Percentiles rank a stretch among this genome's conserved stretches.
phyloP scores from a whole-genome alignment of 2,888 invertebrate genomes.

The Endomychus coccineus region DNA sequence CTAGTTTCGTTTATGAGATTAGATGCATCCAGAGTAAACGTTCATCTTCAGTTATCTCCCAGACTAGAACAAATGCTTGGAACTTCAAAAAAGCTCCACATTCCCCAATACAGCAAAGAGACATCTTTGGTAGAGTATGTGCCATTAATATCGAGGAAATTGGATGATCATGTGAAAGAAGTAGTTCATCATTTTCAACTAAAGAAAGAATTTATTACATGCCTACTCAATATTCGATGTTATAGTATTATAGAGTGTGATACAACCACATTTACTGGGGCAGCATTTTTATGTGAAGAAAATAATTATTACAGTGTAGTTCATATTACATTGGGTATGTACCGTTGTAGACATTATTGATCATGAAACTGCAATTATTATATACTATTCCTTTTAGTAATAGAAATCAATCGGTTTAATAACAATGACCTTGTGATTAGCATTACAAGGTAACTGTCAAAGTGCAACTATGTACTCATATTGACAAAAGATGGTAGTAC shows the following conservation, averaged over 20 bases:
- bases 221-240: slow-evolving; percentile 41
- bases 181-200: slow-evolving; percentile 37
- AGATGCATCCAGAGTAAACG: slow-evolving; percentile 41
- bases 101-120: slow-evolving; percentile 44
- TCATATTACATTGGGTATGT: slow-evolving; percentile 49
- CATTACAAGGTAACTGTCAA: no score
- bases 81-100: slow-evolving; percentile 37
- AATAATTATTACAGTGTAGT: slow-evolving; percentile 54
- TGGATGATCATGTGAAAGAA: slow-evolving; percentile 47
- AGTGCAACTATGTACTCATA: no score
- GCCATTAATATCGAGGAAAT: slow-evolving; percentile 47
- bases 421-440: no score
- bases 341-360: neutral
- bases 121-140: slow-evolving; percentile 51
- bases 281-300: slow-evolving; percentile 55
- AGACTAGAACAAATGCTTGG: slow-evolving; percentile 47
- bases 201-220: slow-evolving; percentile 44
- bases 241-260: slow-evolving; percentile 48
- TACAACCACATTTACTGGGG: slow-evolving; percentile 41
- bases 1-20: slow-evolving; percentile 29
- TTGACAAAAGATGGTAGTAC: no score
- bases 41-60: slow-evolving; percentile 47
- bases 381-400: no score
- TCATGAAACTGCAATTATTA: neutral
- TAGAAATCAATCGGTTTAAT: no score